Conservation (phyloP, 2,888 invertebrate species). For the Camponotus fellah region DNA sequence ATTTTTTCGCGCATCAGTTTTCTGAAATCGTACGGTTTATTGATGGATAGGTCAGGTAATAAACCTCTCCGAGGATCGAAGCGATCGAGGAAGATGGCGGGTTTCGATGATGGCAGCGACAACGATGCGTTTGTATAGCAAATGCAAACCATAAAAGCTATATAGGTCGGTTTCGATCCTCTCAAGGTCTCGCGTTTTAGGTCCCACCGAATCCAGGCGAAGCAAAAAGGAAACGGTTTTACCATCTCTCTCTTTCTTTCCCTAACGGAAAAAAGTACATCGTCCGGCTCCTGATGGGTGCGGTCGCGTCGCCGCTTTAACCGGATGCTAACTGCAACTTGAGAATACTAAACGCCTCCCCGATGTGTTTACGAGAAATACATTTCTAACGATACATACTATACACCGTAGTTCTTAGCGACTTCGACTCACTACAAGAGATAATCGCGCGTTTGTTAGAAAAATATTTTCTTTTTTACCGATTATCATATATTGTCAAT, state of each 20-base stretch:
- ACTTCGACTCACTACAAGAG: conserved; percentile 8
- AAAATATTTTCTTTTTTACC: conserved; percentile 47
- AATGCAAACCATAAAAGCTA: conserved; percentile 49
- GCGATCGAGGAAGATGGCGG: conserved; percentile 24
- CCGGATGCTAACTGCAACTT: conserved; percentile 83
- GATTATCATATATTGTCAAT: conserved; percentile 1
- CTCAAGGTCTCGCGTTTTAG: conserved; percentile 72
- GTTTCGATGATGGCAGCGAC: conserved; percentile 2
- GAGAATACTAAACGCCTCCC: conserved; percentile 83
- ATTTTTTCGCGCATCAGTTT: conserved; percentile 34
- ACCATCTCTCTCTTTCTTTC: neutral
- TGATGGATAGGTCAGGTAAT: conserved; percentile 38
- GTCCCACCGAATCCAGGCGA: conserved; percentile 30
- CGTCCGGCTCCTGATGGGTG: conserved; percentile 71
- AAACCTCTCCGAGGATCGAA: conserved; percentile 23
- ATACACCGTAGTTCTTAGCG: conserved; percentile 9
- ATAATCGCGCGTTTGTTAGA: conserved; percentile 25
- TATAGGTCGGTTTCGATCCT: conserved; percentile 58
- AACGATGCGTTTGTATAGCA: conserved; percentile 43
- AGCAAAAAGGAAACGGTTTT: conserved; percentile 52
- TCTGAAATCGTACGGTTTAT: conserved; percentile 50
- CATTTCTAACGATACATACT: conserved; percentile 39
- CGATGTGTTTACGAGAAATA: conserved; percentile 80
- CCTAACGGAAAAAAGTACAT: conserved; percentile 63
- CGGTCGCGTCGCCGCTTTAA: conserved; percentile 77